Evolutionary conservation across 2,113 vertebrate genomes (phyloP), one percentile per base, ranked within the genome.

Genomic region (Chlorodrepanis virens): DNA sequence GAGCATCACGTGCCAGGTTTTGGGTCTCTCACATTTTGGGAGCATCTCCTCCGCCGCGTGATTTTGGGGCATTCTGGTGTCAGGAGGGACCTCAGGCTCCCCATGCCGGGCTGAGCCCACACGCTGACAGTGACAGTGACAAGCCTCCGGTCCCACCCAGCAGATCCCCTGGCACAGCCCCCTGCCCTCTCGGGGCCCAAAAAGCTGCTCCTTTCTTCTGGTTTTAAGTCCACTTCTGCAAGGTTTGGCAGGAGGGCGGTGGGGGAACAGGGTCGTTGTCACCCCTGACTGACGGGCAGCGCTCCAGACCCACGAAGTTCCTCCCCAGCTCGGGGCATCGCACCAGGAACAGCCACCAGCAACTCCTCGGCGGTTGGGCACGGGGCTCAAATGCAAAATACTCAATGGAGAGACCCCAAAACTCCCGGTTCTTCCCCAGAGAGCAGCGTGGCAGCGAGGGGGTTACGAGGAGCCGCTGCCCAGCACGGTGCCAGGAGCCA

Each of bases 401-500:
- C 31, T 37, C 45, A 5, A 22, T 6, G 18, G 59, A 8, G 25
- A 61, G 11, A 11, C 15, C 19, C 60, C 20, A 63, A 29, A 16
- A 3, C 5, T 0, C 1, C 3, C 14, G 2, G 12, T 8, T 88
- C 76, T 49, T n/a, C 77, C 63, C 84, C 5, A 3, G 74, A 52
- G 90, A 90, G 52, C 4, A 0, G 72, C 7, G 11, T 0, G 64
- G 93, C 12, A 88, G 87, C 5, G 87, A 94, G 91, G 88, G 94
- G 80, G 68, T 74, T 74, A 95, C 96, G 39, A 35, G 96, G 96
- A 59, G 83, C 82, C 6, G 12, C 77, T 90, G 78, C 94, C 91
- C 96, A 90, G 93, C 74, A 39, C 47, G 82, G 90, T 87, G 83
- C 93, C 96, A 89, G 95, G 65, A 97, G 90, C 95, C 97, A 59